Percentiles rank a stretch among this genome's conserved stretches.
These are phyloP conservation scores for Uropsilus gracilis DNA, from an alignment of 2,113 vertebrate species.

Conservation along the genomic window DNA sequence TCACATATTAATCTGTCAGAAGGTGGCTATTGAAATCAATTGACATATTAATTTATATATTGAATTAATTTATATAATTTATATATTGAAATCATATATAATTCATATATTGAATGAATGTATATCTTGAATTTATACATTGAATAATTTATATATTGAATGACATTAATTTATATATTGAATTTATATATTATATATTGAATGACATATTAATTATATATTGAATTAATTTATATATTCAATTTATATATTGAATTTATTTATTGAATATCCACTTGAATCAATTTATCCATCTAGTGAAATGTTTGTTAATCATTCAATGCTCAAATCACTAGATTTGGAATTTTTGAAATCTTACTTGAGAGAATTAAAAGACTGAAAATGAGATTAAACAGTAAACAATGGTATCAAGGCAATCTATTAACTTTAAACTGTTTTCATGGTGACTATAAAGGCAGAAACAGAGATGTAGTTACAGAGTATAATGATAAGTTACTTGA, in stretches of 20 bases:
- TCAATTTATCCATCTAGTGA: conserved; percentile 7
- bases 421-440: not conserved
- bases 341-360: not conserved
- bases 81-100: not conserved
- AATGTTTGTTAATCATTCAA: not conserved
- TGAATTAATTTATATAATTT: conserved; percentile 31
- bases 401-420: not conserved
- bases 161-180: conserved; percentile 31
- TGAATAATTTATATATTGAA: conserved; percentile 42
- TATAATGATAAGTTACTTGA: not conserved
- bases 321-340: not conserved
- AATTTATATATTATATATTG: conserved; percentile 33
- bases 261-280: no score
- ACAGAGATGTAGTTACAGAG: not conserved
- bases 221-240: conserved; percentile 33
- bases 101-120: conserved; percentile 39
- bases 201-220: conserved; percentile 34
- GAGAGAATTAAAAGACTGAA: not conserved
- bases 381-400: not conserved
- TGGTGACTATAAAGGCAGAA: conserved; percentile 6
- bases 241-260: not conserved
- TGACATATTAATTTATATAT: conserved; percentile 31
- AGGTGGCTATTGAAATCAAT: conserved; percentile 1
- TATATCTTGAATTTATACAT: conserved; percentile 40
- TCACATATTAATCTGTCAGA: conserved; percentile 52